Evolutionary conservation across 2,797 vertebrate genomes (phyloP), one percentile per base, ranked within the genome.

Genomic region (Sebastes taczanowskii): DNA sequence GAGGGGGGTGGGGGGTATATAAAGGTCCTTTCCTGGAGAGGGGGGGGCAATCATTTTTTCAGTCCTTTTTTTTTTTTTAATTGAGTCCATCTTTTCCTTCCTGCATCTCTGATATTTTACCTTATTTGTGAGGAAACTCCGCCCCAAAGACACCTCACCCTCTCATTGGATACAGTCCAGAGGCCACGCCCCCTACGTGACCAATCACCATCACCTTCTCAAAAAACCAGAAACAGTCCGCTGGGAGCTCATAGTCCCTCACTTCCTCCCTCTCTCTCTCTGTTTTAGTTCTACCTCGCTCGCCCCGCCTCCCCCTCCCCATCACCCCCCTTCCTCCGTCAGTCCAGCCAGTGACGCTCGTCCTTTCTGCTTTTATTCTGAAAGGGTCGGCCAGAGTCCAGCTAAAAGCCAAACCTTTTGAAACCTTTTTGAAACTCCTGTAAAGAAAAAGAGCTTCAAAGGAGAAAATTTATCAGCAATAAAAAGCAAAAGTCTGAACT

Each of bases 321-420:
- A 68, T 22, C 9, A 74, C 80, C 74, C 38, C 52, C 52, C 70
- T 34, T 32, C 72, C 74, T 79, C 81, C 66, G 20, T 82, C 74
- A 90, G 91, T 92, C 93, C 90, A 81, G 85, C 75, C 86, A 86
- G 74, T 70, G 86, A 76, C 53, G 80, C 83, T 81, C 29, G 72
- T 90, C 86, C 82, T 86, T 79, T 81, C 20, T 85, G 89, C 81
- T 90, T 86, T 92, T 90, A 89, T 87, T 92, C 38, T 90, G 84
- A 92, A 91, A 91, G 74, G 84, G 75, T 83, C 77, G n/a, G 88
- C 83, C 82, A 89, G 78, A 88, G 89, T 93, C 87, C 89, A 35
- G 85, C 88, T 92, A 88, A 84, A 67, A 18, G 62, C 42, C 55
- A 63, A 84, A 71, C 38, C 55, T 78, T 89, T 72, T 11, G 78